Percentiles rank a stretch among this genome's conserved stretches.
phyloP scores from a whole-genome alignment of 2,113 vertebrate species.

The Brachyistius frenatus region DNA sequence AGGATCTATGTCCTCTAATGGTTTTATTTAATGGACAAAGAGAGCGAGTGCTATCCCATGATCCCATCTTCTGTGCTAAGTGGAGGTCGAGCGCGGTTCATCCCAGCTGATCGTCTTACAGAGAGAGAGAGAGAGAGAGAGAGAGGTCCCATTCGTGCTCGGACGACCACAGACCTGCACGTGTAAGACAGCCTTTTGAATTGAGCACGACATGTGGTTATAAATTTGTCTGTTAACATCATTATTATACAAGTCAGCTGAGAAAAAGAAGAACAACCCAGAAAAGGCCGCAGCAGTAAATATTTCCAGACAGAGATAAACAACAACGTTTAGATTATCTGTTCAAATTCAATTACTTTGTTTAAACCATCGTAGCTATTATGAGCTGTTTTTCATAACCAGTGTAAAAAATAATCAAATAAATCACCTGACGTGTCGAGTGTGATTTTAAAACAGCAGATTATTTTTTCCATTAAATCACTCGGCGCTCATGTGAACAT shows the following conservation, averaged over 20 bases:
- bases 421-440: slow-evolving; percentile 25
- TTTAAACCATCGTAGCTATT: slow-evolving; percentile 12
- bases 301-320: no score
- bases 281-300: no score
- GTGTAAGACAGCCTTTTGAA: neutral
- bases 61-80: slow-evolving; percentile 48
- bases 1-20: slow-evolving; percentile 14
- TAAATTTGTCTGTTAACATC: neutral
- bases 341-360: neutral
- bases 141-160: slow-evolving; percentile 8
- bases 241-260: neutral
- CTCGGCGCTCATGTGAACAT: slow-evolving; percentile 37
- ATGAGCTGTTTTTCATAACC: slow-evolving; percentile 10
- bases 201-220: neutral
- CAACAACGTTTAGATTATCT: no score
- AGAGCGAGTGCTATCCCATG: slow-evolving; percentile 24
- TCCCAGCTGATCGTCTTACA: slow-evolving; percentile 57
- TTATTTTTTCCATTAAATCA: slow-evolving; percentile 24
- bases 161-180: slow-evolving; percentile 18
- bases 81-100: slow-evolving; percentile 44
- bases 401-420: slow-evolving; percentile 22
- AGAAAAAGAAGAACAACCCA: no score
- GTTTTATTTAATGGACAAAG: slow-evolving; percentile 24
- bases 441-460: slow-evolving; percentile 40
- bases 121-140: slow-evolving; percentile 29